Evolutionary conservation across 2,888 invertebrate genomes (phyloP).

Genomic region (Tenthredo scrophulariae): DNA sequence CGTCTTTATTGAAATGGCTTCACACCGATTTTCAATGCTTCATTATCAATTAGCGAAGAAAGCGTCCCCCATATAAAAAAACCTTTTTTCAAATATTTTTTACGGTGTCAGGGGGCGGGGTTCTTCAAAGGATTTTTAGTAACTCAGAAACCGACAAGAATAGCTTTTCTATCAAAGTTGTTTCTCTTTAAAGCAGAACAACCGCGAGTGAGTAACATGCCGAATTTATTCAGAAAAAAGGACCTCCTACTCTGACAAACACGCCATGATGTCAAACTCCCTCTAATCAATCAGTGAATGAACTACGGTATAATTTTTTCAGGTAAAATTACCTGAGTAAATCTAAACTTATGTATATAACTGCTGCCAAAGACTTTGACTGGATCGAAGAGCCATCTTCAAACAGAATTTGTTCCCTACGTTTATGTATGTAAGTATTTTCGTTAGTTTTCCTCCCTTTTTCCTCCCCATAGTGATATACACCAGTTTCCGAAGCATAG

Average conservation of each 20-base stretch:
- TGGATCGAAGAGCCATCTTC: background rate
- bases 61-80: background rate
- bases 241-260: background rate
- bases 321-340: background rate
- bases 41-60: background rate
- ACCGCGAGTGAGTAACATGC: background rate
- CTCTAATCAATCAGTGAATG: background rate
- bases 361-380: background rate
- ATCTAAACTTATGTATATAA: background rate
- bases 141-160: background rate
- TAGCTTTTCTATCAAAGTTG: slow-evolving; percentile 24
- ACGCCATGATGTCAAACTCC: background rate
- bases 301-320: background rate
- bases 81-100: background rate
- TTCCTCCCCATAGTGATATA: background rate
- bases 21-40: background rate
- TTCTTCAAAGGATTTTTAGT: slow-evolving; percentile 17
- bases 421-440: background rate
- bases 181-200: slow-evolving; percentile 17
- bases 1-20: background rate
- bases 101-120: background rate
- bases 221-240: background rate
- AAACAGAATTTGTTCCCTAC: background rate
- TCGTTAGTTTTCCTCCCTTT: background rate
- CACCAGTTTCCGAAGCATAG: background rate